A percentile compares a stretch with the other conserved stretches of the same genome.
These are phyloP conservation scores for Crambe crambe DNA, from an alignment of 37 sponge, comb jelly and placozoan species.

Conservation along the genomic window DNA sequence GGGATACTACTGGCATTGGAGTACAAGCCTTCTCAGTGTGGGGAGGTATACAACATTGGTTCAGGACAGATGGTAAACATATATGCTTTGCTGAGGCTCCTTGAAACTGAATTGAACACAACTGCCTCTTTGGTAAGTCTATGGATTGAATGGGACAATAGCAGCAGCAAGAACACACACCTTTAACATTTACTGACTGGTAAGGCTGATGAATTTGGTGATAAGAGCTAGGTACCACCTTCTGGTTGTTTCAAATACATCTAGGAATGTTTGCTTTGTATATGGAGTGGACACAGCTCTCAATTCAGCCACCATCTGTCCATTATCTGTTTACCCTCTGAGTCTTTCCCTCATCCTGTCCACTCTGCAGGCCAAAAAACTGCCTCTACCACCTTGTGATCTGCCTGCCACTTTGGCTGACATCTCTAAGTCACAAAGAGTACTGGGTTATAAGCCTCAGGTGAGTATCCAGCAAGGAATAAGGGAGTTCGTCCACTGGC, in stretches of 20 bases:
- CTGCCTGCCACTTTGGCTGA: conserved; percentile 60
- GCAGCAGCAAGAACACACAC: no score
- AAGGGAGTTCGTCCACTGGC: conserved; percentile 56
- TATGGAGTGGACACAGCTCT: no score
- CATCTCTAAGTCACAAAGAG: conserved; percentile 28
- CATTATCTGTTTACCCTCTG: no score
- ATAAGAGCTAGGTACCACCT: no score
- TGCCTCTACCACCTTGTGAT: conserved; percentile 66
- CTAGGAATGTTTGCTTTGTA: no score
- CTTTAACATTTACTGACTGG: no score
- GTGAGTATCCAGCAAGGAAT: conserved; percentile 34
- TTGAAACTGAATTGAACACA: conserved; percentile 55
- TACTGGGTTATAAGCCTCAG: conserved; percentile 46
- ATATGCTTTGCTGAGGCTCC: conserved; percentile 25
- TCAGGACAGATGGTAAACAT: conserved; percentile 48
- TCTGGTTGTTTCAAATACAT: no score
- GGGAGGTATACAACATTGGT: conserved; percentile 74
- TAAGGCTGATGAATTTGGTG: not conserved
- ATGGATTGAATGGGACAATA: no score
- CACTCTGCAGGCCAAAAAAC: conserved; percentile 24
- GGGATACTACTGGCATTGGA: conserved; percentile 51
- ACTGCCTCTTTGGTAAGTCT: conserved; percentile 61
- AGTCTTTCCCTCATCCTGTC: not conserved
- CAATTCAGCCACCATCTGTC: no score
- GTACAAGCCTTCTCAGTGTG: conserved; percentile 48